phyloP scores from a whole-genome alignment of 30 jellyfish, hydroid and myxozoan genomes.

The Hydractinia echinata region DNA sequence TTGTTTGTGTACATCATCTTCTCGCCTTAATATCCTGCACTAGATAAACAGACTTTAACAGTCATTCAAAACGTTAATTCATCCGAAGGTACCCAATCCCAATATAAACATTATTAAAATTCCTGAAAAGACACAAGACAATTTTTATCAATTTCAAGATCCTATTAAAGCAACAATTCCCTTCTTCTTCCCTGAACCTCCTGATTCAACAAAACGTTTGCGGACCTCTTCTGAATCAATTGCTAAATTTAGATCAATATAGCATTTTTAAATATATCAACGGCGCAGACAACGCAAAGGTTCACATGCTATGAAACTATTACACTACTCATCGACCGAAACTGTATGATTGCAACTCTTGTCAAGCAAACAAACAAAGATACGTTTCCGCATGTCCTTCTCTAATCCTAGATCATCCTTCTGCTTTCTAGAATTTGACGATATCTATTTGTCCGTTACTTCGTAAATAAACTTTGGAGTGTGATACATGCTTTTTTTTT shows the following conservation, averaged over 20 bases:
- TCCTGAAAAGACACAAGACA: conserved; percentile 20
- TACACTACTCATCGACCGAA: background rate
- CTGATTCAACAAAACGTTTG: background rate
- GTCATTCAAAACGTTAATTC: background rate
- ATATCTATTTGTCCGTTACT: conserved; percentile 15
- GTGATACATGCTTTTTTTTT: conserved; percentile 3
- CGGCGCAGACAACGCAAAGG: conserved; percentile 31
- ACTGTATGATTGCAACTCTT: background rate
- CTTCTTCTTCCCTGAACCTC: conserved; percentile 13
- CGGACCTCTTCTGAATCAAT: conserved; percentile 8
- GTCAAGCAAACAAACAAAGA: conserved; percentile 1
- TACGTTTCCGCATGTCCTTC: conserved; percentile 34
- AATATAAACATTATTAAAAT: conserved; percentile 20
- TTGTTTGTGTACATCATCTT: too few relatives aligned
- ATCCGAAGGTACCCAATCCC: background rate
- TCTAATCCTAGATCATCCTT: conserved; percentile 30
- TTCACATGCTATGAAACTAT: background rate
- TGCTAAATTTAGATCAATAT: conserved; percentile 9
- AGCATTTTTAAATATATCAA: conserved; percentile 25
- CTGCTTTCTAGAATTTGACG: background rate
- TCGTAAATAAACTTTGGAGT: conserved; percentile 8
- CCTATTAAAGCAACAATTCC: conserved; percentile 7
- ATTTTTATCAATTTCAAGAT: conserved; percentile 13
- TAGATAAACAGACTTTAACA: too few relatives aligned
- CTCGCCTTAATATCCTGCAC: too few relatives aligned